These are phyloP conservation scores for Lasioglossum albipes DNA, from an alignment of 1,140 invertebrate species.

Conservation along the genomic window DNA sequence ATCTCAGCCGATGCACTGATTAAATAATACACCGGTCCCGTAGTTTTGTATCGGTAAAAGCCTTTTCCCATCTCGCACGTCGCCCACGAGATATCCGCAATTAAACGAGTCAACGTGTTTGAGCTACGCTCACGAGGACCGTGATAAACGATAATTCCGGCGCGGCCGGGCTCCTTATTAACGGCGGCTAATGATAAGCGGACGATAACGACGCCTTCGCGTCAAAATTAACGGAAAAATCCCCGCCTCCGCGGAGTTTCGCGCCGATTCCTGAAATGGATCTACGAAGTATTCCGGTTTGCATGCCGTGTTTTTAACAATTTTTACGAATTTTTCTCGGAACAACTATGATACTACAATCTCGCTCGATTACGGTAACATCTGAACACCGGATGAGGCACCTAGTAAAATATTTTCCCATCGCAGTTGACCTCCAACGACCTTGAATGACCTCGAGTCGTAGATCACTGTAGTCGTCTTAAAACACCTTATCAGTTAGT, in stretches of 20 bases:
- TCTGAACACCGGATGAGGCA: too few relatives aligned
- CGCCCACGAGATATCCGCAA: neutral
- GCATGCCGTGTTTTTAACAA: too few relatives aligned
- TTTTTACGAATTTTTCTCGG: too few relatives aligned
- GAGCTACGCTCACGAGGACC: neutral
- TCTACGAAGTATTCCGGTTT: too few relatives aligned
- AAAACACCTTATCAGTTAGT: too few relatives aligned
- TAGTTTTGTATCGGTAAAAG: conserved; percentile 34
- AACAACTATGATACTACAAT: too few relatives aligned
- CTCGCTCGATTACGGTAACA: too few relatives aligned
- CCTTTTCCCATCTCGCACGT: conserved; percentile 20
- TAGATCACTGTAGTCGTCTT: too few relatives aligned
- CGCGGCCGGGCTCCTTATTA: conserved; percentile 16
- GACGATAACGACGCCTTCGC: neutral
- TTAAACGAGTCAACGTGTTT: conserved; percentile 8
- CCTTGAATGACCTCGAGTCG: too few relatives aligned
- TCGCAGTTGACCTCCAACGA: too few relatives aligned
- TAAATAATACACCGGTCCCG: conserved; percentile 35
- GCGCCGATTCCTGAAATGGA: conserved; percentile 1
- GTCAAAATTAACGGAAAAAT: neutral
- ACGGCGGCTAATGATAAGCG: conserved; percentile 20
- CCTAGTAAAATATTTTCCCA: too few relatives aligned
- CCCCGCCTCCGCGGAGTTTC: neutral
- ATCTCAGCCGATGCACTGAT: conserved; percentile 34
- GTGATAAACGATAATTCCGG: conserved; percentile 23